Evolutionary conservation across 2,113 vertebrate genomes (phyloP), one percentile per base, ranked within the genome.

Genomic region (Elachura formosa): DNA sequence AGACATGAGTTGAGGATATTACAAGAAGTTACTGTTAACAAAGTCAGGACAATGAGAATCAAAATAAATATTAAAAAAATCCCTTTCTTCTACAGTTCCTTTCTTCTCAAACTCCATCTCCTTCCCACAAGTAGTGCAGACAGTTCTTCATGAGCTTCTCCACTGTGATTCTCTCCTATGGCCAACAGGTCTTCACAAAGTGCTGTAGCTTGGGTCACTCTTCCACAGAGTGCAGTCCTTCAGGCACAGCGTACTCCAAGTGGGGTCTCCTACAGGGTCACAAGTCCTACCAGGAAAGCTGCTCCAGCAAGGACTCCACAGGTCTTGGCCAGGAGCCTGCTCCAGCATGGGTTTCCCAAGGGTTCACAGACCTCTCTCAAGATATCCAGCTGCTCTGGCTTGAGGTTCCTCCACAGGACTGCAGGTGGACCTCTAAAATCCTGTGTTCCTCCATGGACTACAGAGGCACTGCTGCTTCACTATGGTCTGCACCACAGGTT

Each of bases 141-240:
- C 14, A 43, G 26, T 20, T 49, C 18, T 49, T 40, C 14, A 16
- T 15, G 2, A 56, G 28, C 6, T 36, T 64, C 34, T 72, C 41
- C 31, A 43, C 6, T 21, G 13, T 43, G 49, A 63, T 14, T 43
- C 22, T 31, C 16, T 43, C 22, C 26, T 14, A 11, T 15, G 28
- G 22, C 26, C 4, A 43, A 2, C 14, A 34, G 22, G 11, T 49
- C 11, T 48, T 4, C 34, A 23, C 0, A 0, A 56, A 8, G 22
- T 36, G 12, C 31, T 31, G 36, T 34, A 63, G 33, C 1, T 0
- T 22, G 31, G 34, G 1, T 34, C 48, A 26, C 31, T 13, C 29
- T 55, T 41, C 22, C 41, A n/a, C 3, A 0, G 22, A 16, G 9
- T 22, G 9, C 34, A 34, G 17, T 34, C 25, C 41, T 55, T 41